phyloP scores from a whole-genome alignment of 2,113 vertebrate species.

The Caranx melampygus region DNA sequence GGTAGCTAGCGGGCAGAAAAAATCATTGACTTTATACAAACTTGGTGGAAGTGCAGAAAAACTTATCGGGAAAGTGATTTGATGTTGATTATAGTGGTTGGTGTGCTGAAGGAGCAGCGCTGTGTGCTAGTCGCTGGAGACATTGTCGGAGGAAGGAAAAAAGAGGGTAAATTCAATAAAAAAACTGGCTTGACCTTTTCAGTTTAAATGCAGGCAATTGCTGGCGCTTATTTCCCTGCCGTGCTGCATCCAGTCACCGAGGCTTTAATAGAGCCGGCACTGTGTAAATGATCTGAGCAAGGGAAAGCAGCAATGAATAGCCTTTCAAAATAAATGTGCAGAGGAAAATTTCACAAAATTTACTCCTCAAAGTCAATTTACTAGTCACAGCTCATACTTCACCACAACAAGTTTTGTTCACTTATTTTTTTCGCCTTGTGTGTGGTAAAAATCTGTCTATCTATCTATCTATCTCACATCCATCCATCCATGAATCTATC shows the following conservation, averaged over 20 bases:
- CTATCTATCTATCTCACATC: too few relatives aligned
- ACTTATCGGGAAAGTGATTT: constrained; percentile 32
- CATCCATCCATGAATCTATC: too few relatives aligned
- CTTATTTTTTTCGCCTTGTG: too few relatives aligned
- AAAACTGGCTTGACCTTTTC: constrained; percentile 58
- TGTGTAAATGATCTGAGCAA: constrained; percentile 30
- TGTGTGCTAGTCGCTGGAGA: not conserved
- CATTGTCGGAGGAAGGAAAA: not conserved
- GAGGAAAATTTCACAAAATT: constrained; percentile 4
- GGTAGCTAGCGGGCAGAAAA: constrained; percentile 15
- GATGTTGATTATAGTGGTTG: constrained; percentile 41
- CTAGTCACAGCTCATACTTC: not conserved
- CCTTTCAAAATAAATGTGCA: not conserved
- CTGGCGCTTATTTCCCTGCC: constrained; percentile 38
- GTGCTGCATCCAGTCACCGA: constrained; percentile 21
- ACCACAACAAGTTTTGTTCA: not conserved
- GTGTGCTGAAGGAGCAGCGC: not conserved
- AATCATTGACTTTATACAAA: constrained; percentile 38
- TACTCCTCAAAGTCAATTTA: not conserved
- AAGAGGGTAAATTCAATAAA: constrained; percentile 40
- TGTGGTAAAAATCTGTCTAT: too few relatives aligned
- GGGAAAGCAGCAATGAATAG: not conserved
- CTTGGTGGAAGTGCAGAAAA: constrained; percentile 29
- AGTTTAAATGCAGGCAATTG: constrained; percentile 23
- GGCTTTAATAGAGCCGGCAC: constrained; percentile 21